Evolutionary conservation across 2,888 invertebrate species (phyloP).

Genomic region (Keiferia lycopersicella): DNA sequence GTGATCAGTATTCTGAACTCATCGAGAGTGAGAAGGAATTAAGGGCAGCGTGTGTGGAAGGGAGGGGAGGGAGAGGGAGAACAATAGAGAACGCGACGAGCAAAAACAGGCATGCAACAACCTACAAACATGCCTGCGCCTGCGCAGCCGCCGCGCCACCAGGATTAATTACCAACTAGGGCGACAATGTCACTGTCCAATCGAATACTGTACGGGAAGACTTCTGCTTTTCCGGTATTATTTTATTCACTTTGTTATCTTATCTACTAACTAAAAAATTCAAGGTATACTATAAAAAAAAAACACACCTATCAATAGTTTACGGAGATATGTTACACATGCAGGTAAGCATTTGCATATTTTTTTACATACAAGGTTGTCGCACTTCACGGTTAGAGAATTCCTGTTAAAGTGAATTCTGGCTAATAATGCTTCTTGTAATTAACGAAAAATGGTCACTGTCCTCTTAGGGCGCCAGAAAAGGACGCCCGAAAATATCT

Average conservation of each 20-base stretch:
- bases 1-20: conserved; percentile 71
- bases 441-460: conserved; percentile 78
- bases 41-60: conserved; percentile 74
- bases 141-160: conserved; percentile 41
- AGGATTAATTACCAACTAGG: conserved; percentile 76
- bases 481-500: conserved; percentile 71
- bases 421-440: conserved; percentile 69
- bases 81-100: conserved; percentile 69
- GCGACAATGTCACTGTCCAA: conserved; percentile 53
- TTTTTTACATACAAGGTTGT: neutral
- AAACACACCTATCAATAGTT: no score
- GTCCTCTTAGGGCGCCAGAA: conserved; percentile 65
- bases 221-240: no score
- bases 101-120: conserved; percentile 68
- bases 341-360: no score
- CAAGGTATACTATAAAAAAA: no score
- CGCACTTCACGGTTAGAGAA: neutral
- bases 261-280: no score
- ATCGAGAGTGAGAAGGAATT: conserved; percentile 76
- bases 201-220: neutral
- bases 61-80: conserved; percentile 60
- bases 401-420: neutral
- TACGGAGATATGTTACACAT: no score
- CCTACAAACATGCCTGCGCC: conserved; percentile 57
- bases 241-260: no score